phyloP scores from a whole-genome alignment of 2,888 invertebrate genomes.

The Campaea margaritaria region DNA sequence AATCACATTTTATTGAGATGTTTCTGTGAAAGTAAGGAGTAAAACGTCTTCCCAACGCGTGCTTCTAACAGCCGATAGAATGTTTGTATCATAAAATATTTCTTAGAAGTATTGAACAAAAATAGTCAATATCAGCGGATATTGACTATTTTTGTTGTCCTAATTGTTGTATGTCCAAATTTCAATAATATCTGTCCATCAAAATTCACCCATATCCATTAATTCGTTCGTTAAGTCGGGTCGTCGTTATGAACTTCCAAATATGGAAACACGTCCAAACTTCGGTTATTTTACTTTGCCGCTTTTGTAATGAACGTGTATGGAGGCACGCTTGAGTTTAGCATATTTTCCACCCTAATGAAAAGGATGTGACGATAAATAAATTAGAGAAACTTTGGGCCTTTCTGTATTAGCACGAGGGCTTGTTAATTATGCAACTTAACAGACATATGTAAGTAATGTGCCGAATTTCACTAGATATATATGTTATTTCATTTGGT shows the following conservation, averaged over 20 bases:
- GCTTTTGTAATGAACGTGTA: background rate
- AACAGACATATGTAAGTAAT: constrained; percentile 1
- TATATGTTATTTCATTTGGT: background rate
- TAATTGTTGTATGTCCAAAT: too few species aligned
- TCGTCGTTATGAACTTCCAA: too few species aligned
- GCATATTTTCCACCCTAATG: constrained; percentile 2
- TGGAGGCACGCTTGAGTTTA: background rate
- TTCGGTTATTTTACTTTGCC: too few species aligned
- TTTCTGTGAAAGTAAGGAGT: constrained; percentile 21
- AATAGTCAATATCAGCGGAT: too few species aligned
- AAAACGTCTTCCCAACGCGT: constrained; percentile 1
- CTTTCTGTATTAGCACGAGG: constrained; percentile 14
- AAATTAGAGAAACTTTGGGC: constrained; percentile 8
- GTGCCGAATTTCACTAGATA: background rate
- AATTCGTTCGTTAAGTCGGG: too few species aligned
- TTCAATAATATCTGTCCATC: too few species aligned
- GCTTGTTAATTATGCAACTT: constrained; percentile 14
- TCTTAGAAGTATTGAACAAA: too few species aligned
- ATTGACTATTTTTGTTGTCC: too few species aligned
- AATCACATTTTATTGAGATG: constrained; percentile 28
- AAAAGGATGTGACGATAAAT: constrained; percentile 1
- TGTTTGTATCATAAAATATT: background rate
- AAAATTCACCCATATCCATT: too few species aligned
- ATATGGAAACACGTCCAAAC: too few species aligned
- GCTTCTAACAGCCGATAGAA: background rate